Evolutionary conservation across 2,797 vertebrate genomes (phyloP), one percentile per base, ranked within the genome.

Genomic region (Spea hammondii): DNA sequence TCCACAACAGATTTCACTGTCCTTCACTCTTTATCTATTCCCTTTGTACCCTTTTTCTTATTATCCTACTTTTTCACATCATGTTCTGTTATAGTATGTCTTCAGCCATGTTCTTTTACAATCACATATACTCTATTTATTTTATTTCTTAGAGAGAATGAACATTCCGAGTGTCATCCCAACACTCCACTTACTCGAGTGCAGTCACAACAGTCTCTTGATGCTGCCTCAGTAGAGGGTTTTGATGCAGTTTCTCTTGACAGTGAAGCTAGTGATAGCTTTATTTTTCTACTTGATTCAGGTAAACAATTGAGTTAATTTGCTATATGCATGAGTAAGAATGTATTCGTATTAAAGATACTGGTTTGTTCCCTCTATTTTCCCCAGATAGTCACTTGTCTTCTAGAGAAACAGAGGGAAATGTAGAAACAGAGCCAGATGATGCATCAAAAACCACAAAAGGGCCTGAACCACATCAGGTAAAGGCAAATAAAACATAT

Each of bases 161-260:
- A 82, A 49, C 10, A 48, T 17, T 14, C 46, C 1, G 71, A 74
- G n/a, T 69, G 32, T 55, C 72, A 9, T 4, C 14, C 7, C 10
- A 67, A 59, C 47, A 51, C 57, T 44, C 48, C 57, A 8, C 48
- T 82, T 9, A 73, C 65, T 49, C 55, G 65, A 17, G 96, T 95
- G 0, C 84, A 91, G 0, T 99, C 97, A 82, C 96, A 98, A 87
- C 94, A 95, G 82, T 99, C 98, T 82, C 93, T 97, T 51, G 97
- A 99, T 79, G 93, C 94, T n/a, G 86, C 92, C 0, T 94, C 95
- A 0, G 77, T 95, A 87, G 97, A 99, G 4, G 94, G 92, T 66
- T 11, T 82, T 6, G 97, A 99, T 2, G 89, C 93, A 70, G 88
- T 97, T 13, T 99, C 96, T 0, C 84, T 98, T 82, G 94, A 96